Evolutionary conservation across 2,113 vertebrate genomes (phyloP).

Genomic region (Gymnarchus niloticus): DNA sequence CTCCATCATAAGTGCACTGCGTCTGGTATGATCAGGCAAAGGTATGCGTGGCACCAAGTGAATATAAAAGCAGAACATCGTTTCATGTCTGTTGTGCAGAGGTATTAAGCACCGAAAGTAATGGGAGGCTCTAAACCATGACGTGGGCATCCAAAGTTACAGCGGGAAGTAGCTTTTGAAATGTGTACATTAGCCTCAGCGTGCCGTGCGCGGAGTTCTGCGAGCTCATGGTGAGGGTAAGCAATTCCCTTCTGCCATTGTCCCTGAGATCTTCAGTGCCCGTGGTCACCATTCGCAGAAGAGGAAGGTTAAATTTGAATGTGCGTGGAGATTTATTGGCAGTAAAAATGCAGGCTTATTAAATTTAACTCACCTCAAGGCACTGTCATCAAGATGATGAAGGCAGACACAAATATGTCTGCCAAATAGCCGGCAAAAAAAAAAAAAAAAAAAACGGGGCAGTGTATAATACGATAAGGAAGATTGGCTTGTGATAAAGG

Average conservation of each 20-base stretch:
- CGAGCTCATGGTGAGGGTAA: conserved; percentile 27
- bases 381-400: conserved; percentile 62
- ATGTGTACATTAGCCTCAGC: neutral
- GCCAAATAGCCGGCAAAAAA: conserved; percentile 39
- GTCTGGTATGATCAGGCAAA: neutral
- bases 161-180: neutral
- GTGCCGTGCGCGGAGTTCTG: neutral
- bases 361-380: conserved; percentile 54
- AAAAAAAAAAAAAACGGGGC: conserved; percentile 20
- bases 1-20: conserved; percentile 54
- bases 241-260: neutral
- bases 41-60: conserved; percentile 7
- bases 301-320: conserved; percentile 59
- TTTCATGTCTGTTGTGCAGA: neutral
- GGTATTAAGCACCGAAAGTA: neutral
- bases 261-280: conserved; percentile 7
- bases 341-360: conserved; percentile 62
- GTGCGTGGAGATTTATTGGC: conserved; percentile 59
- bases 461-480: conserved; percentile 52
- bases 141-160: neutral
- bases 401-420: conserved; percentile 50
- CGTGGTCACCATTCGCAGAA: conserved; percentile 29
- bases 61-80: neutral
- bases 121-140: neutral
- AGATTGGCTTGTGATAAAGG: conserved; percentile 60